Evolutionary conservation across 2,888 invertebrate genomes (phyloP).

Genomic region (Cylindroiulus punctatus): DNA sequence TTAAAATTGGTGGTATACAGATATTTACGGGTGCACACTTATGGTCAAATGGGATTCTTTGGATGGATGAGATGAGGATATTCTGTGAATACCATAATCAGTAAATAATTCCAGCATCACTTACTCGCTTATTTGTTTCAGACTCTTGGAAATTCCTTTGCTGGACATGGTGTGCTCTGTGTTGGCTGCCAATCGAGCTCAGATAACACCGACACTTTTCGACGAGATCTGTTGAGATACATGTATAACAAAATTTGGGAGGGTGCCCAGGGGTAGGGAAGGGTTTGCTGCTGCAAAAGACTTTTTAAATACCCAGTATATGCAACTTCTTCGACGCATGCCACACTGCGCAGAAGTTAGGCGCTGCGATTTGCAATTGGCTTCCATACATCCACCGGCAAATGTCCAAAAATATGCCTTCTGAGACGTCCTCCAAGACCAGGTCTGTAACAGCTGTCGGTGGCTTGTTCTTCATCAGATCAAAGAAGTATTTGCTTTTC

Average conservation of each 20-base stretch:
- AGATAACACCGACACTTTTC: neutral
- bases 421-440: neutral
- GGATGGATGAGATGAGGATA: neutral
- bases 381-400: conserved; percentile 4
- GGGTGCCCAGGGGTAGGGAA: no score
- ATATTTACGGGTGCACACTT: no score
- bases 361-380: neutral
- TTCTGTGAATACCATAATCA: neutral
- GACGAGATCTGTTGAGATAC: neutral
- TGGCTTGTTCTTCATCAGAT: neutral
- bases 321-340: neutral
- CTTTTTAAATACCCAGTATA: neutral
- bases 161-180: neutral
- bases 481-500: neutral
- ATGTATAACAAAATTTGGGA: neutral
- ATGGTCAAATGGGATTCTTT: no score
- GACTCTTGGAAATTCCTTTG: neutral
- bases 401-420: neutral
- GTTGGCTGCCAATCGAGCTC: neutral
- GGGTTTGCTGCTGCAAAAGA: neutral
- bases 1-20: no score
- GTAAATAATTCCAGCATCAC: neutral
- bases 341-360: neutral
- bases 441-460: neutral
- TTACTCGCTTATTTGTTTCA: neutral